Evolutionary conservation across 2,888 invertebrate genomes (phyloP).

Genomic region (Caenorhabditis wallacei): DNA sequence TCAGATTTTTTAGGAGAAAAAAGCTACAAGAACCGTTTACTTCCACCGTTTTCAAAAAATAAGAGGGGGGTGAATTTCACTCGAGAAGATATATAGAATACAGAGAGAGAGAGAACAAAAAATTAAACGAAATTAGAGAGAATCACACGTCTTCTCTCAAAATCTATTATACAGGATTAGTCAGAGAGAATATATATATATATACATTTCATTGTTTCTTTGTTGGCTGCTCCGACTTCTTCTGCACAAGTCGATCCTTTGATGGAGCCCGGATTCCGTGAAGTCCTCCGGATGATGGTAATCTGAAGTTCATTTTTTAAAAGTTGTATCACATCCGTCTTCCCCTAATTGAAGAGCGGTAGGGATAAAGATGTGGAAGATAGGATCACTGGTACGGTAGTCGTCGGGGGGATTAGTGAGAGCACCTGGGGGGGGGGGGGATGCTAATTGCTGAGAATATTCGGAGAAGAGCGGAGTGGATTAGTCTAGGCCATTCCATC

Average conservation of each 20-base stretch:
- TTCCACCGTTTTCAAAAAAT: slow-evolving; percentile 20
- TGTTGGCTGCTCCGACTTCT: not conserved
- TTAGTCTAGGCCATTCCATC: too few relatives aligned
- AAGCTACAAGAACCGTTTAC: slow-evolving; percentile 45
- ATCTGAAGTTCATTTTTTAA: not conserved
- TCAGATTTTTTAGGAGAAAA: not conserved
- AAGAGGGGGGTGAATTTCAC: slow-evolving; percentile 11
- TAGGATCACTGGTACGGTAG: too few relatives aligned
- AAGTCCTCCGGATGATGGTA: slow-evolving; percentile 50
- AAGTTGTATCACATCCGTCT: too few relatives aligned
- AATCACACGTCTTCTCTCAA: too few relatives aligned
- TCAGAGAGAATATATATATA: slow-evolving; percentile 18
- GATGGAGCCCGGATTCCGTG: slow-evolving; percentile 66
- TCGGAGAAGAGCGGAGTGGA: too few relatives aligned
- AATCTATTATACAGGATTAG: slow-evolving; percentile 58
- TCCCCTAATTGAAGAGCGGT: too few relatives aligned
- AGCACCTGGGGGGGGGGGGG: too few relatives aligned
- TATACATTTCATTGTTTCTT: slow-evolving; percentile 19
- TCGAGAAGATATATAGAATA: not conserved
- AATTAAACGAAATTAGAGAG: too few relatives aligned
- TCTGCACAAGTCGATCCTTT: slow-evolving; percentile 31
- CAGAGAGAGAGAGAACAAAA: too few relatives aligned
- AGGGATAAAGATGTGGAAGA: too few relatives aligned
- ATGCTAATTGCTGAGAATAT: too few relatives aligned
- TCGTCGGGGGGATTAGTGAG: too few relatives aligned